A percentile compares a stretch with the other conserved stretches of the same genome.
phyloP scores from a whole-genome alignment of 1,140 invertebrate species.

The Drosophila jambulina region DNA sequence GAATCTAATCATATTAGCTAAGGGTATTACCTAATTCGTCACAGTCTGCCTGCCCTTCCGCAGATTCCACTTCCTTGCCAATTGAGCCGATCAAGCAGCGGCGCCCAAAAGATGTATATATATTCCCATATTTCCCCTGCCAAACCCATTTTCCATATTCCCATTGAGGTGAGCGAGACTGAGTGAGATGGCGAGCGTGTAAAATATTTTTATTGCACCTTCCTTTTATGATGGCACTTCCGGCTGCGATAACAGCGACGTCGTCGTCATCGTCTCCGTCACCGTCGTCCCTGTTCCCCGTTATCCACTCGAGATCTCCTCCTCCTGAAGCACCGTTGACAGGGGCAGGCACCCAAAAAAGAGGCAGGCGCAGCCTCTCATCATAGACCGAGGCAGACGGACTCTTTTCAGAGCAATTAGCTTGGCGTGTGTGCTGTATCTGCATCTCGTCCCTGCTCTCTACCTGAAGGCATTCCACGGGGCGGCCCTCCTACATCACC shows the following conservation, averaged over 20 bases:
- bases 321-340: constrained; percentile 73
- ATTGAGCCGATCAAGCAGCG: constrained; percentile 50
- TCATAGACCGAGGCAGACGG: constrained; percentile 11
- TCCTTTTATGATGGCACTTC: constrained; percentile 84
- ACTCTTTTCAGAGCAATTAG: constrained; percentile 59
- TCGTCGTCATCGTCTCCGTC: constrained; percentile 37
- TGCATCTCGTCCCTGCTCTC: constrained; percentile 62
- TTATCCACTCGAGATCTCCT: constrained; percentile 78
- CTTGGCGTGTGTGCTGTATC: constrained; percentile 75
- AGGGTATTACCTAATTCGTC: constrained; percentile 26
- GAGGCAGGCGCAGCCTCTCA: constrained; percentile 10
- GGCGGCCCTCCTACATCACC: constrained; percentile 26
- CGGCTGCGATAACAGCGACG: constrained; percentile 70
- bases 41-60: constrained; percentile 9
- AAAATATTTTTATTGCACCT: constrained; percentile 84
- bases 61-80: constrained; percentile 26
- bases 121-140: not conserved
- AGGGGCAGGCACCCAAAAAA: constrained; percentile 29
- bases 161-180: constrained; percentile 2
- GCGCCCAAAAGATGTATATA: constrained; percentile 37
- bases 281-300: constrained; percentile 13
- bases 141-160: constrained; percentile 16
- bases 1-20: not conserved
- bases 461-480: constrained; percentile 30
- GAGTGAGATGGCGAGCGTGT: constrained; percentile 55